Conservation (phyloP, 1,140 invertebrate genomes). For the Paraescarpia echinospica region DNA sequence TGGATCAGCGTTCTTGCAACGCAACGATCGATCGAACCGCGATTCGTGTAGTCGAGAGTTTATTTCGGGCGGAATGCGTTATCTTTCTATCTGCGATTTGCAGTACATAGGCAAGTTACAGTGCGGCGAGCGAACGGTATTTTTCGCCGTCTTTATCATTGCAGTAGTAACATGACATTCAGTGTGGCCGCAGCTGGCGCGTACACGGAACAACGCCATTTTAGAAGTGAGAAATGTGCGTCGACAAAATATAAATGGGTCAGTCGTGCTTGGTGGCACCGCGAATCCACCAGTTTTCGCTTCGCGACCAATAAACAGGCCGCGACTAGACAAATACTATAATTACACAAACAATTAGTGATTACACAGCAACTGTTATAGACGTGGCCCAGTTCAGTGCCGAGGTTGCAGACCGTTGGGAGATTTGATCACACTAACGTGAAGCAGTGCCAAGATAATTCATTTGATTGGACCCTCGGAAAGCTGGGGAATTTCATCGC, state of each 20-base stretch:
- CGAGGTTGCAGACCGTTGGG: slow-evolving; percentile 6
- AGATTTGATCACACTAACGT: neutral
- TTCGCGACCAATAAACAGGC: neutral
- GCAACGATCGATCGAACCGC: neutral
- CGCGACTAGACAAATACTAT: neutral
- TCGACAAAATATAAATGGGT: neutral
- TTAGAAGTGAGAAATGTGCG: neutral
- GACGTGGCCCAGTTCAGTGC: neutral
- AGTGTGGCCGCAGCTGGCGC: neutral
- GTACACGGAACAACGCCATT: neutral
- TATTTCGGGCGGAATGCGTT: neutral
- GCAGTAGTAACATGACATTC: neutral
- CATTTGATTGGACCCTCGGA: neutral
- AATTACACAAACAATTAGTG: slow-evolving; percentile 1
- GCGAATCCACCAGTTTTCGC: neutral
- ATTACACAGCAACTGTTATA: neutral
- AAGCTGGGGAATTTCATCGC: neutral
- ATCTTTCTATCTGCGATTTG: neutral
- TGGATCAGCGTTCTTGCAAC: neutral
- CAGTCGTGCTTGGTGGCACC: neutral
- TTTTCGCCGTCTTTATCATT: neutral
- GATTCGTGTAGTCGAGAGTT: neutral
- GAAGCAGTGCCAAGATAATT: neutral
- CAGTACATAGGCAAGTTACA: neutral
- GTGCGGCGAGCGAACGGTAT: no score